Conservation (phyloP, 2,797 vertebrate genomes). For the Cheirogaleus major region DNA sequence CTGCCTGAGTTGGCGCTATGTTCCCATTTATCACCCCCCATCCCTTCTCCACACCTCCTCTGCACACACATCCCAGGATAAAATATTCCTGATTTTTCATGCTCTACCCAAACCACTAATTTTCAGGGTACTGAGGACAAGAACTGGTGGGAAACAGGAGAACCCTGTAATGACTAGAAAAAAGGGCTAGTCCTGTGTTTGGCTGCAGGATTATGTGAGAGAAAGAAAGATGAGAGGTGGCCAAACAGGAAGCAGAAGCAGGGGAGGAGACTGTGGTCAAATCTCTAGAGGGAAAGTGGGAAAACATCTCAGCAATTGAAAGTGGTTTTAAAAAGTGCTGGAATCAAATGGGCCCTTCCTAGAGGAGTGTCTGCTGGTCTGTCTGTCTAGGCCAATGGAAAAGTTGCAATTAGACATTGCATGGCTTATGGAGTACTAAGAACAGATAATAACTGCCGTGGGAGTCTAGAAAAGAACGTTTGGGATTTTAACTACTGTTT, state of each 20-base stretch:
- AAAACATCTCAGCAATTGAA: background rate
- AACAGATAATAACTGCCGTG: background rate
- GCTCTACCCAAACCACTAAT: background rate
- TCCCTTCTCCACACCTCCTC: background rate
- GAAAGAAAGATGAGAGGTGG: background rate
- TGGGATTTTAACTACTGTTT: background rate
- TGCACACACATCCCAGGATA: background rate
- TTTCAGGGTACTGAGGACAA: background rate
- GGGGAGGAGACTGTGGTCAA: background rate
- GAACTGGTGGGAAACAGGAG: fast-evolving
- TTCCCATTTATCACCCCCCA: background rate
- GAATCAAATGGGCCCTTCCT: background rate
- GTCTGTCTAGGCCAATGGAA: background rate
- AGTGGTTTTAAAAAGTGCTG: background rate
- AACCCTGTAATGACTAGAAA: background rate
- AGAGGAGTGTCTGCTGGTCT: background rate
- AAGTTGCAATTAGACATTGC: background rate
- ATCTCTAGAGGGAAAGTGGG: background rate
- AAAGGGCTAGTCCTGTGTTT: background rate
- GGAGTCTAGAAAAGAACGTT: background rate
- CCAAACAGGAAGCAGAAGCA: background rate
- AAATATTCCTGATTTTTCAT: background rate
- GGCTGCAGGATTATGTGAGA: background rate
- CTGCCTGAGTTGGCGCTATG: background rate
- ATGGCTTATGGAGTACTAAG: background rate